Percentiles rank a stretch among this genome's conserved stretches.
These are phyloP conservation scores for rat (Rattus norvegicus) DNA, from an alignment of 2,113 vertebrate species.

Conservation along the genomic window DNA sequence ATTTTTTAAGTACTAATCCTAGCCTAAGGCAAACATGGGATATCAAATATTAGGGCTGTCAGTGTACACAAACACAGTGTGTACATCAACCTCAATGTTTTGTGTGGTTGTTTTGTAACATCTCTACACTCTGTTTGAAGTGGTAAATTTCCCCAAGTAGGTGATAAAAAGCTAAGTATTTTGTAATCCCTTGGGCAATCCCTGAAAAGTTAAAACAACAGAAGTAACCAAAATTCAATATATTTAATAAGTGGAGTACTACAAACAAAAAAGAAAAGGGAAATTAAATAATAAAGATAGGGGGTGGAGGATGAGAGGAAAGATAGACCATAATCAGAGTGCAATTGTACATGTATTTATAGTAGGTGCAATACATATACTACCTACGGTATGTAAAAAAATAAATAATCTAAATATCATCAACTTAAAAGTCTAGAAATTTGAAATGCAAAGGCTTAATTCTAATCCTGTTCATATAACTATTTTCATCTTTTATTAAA, in stretches of 20 bases:
- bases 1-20: neutral
- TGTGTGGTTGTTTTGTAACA: neutral
- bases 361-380: neutral
- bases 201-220: neutral
- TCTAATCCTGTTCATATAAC: neutral
- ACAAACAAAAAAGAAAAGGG: neutral
- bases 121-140: neutral
- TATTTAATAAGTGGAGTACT: neutral
- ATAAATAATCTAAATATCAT: neutral
- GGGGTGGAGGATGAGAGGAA: neutral
- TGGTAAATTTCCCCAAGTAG: neutral
- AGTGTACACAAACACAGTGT: neutral
- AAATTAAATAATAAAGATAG: neutral
- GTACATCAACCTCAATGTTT: neutral
- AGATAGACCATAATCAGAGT: neutral
- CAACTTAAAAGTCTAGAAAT: neutral
- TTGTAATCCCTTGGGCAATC: neutral
- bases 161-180: neutral
- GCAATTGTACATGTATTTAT: neutral
- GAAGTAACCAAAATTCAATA: neutral
- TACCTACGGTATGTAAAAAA: neutral
- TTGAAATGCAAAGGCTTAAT: neutral
- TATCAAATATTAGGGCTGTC: neutral
- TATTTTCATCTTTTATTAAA: neutral
- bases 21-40: neutral